Evolutionary conservation across 2,113 vertebrate genomes (phyloP).

Genomic region (Tiliqua scincoides): DNA sequence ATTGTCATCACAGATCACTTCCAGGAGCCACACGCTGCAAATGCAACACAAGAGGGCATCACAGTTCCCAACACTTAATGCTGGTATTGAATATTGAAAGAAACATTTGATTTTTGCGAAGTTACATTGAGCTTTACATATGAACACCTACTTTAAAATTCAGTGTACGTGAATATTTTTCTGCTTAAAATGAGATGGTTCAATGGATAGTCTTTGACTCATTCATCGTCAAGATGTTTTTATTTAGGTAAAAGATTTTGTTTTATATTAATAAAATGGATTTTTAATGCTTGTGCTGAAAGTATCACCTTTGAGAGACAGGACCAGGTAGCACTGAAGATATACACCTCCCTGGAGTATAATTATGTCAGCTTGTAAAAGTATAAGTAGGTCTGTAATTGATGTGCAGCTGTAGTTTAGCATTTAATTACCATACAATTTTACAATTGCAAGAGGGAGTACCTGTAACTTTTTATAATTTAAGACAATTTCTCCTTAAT

Average conservation of each 20-base stretch:
- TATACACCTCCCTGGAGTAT: neutral
- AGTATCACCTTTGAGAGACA: slow-evolving; percentile 1
- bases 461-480: neutral
- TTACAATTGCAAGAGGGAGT: neutral
- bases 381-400: neutral
- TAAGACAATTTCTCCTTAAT: neutral
- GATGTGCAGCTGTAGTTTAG: neutral
- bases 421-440: neutral
- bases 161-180: neutral
- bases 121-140: neutral
- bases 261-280: neutral
- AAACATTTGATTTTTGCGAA: neutral
- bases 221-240: slow-evolving; percentile 16
- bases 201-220: neutral
- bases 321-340: neutral
- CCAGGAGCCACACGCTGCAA: too few relatives aligned
- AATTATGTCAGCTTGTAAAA: neutral
- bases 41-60: too few relatives aligned
- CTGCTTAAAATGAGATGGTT: neutral
- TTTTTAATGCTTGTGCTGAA: neutral
- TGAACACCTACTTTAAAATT: neutral
- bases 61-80: too few relatives aligned
- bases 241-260: neutral
- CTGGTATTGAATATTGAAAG: neutral
- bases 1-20: too few relatives aligned